Evolutionary conservation across 2,888 invertebrate species (phyloP), one percentile per base, ranked within the genome.

Genomic region (Plebejus argus): DNA sequence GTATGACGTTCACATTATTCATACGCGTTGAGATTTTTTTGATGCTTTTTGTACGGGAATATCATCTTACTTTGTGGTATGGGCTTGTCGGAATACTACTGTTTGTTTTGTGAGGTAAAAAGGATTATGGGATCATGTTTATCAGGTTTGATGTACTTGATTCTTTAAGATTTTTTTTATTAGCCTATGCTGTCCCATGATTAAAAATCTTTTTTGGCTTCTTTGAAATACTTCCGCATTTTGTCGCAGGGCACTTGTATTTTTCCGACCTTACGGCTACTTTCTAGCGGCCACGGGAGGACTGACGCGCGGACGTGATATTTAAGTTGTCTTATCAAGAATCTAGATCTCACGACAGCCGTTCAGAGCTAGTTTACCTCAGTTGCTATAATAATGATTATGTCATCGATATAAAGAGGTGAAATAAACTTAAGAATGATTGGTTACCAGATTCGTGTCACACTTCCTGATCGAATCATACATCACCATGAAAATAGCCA

Each of bases 1-100:
- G 90, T 92, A 93, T 93, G 93, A 94, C 93, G 91, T 85, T 88
- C 86, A 87, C 90, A 93, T 94, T 92, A 94, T 93, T 94, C 93
- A 93, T 93, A 92, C 87, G 88, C 87, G 86, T 89, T 87, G 88
- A 89, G 86, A 86, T 86, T 70, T 71, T 71, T 39, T 18, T 39
- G 20, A 39, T 35, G 39, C 71, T 71, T 71, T 71, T 71, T 71
- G 61, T 58, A 33, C n/a, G 20, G 45, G 35, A n/a, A 45, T 45
- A 45, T 74, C 23, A 28, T 45, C 23, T 49, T 74, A 74, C 45
- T 28, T 28, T 74, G 28, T 53, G 20, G 20, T 8, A 58, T 58
- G 58, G 53, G 58, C 20, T 20, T 58, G n/a, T 53, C 53, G 53
- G 53, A 53, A 58, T 58, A 58, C 58, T 58, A 58, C 58, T 58